Conservation (phyloP, 1,140 invertebrate genomes). For the Periplaneta americana region DNA sequence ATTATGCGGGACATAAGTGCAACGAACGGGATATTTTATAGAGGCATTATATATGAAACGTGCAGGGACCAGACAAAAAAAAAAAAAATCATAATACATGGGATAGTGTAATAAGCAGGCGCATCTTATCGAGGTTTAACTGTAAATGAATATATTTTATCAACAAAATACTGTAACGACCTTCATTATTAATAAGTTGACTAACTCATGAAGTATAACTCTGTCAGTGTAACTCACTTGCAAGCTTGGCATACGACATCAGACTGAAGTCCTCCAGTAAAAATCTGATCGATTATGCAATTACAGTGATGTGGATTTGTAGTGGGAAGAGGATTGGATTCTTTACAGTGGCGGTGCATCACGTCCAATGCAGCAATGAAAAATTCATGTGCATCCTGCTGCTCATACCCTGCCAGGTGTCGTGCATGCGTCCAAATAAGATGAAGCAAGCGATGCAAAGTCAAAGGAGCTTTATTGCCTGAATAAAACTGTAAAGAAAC, state of each 20-base stretch:
- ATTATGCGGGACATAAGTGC: too few relatives aligned
- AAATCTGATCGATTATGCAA: constrained; percentile 97
- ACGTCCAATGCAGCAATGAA: constrained; percentile 93
- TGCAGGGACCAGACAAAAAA: too few relatives aligned
- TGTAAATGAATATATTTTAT: too few relatives aligned
- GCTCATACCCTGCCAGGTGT: constrained; percentile 93
- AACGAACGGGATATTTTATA: too few relatives aligned
- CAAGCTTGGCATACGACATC: constrained; percentile 95
- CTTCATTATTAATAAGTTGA: background rate
- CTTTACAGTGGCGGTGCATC: constrained; percentile 75
- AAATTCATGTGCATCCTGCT: constrained; percentile 99
- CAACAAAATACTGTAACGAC: too few relatives aligned
- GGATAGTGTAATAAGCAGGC: too few relatives aligned
- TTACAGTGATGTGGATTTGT: constrained; percentile 70
- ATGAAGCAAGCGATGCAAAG: constrained; percentile 82
- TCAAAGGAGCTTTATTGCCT: constrained; percentile 79
- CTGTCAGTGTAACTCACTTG: constrained; percentile 52
- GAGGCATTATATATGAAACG: too few relatives aligned
- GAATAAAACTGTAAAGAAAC: constrained; percentile 74
- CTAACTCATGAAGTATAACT: background rate
- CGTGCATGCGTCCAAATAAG: constrained; percentile 95
- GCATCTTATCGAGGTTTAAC: too few relatives aligned
- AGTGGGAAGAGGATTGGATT: constrained; percentile 31
- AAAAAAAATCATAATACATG: too few relatives aligned
- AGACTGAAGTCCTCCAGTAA: constrained; percentile 92